Evolutionary conservation across 1,140 invertebrate species (phyloP), one percentile per base, ranked within the genome.

Genomic region (Pseudomyrmex sp.): DNA sequence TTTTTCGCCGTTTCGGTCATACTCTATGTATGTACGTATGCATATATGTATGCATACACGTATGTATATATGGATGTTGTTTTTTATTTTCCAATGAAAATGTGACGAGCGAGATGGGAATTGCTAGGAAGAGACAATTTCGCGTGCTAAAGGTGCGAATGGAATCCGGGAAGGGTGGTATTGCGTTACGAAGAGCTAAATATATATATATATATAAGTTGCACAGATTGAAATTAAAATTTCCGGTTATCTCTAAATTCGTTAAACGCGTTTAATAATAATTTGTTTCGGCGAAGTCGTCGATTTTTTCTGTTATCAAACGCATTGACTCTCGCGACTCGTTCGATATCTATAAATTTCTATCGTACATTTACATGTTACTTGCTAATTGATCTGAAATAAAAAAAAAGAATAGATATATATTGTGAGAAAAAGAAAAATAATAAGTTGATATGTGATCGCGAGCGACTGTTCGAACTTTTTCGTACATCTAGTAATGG

Each of bases 81-180:
- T 52, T 82, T 58, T 66, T 65, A 68, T 70, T 84, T 62, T 20
- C 68, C 83, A 54, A 80, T 80, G 69, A 84, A 87, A 87, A 74
- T 26, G 85, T 72, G 52, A 87, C 56, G 82, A 88, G 82, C 62
- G 68, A 74, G 63, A 69, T 87, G 59, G 50, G 76, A 84, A 88
- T 74, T 70, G 59, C 68, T 50, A 35, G 54, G 15, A 9, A 26
- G 46, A 72, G 52, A 56, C 76, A 12, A 44, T n/a, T 10, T 35
- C 44, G 56, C 72, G 54, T n/a, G 52, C 50, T 9, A 20, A 23
- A 83, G 48, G 73, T n/a, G 61, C 66, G 68, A 77, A 77, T 66
- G 26, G 48, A 52, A 80, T 82, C 69, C 74, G 54, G 35, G 35
- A 35, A 0, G 35, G 26, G 26, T 35, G 35, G 15, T 15, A 10